These are phyloP conservation scores for Peromyscus melanophrys DNA, from an alignment of 2,797 vertebrate species.

Conservation along the genomic window DNA sequence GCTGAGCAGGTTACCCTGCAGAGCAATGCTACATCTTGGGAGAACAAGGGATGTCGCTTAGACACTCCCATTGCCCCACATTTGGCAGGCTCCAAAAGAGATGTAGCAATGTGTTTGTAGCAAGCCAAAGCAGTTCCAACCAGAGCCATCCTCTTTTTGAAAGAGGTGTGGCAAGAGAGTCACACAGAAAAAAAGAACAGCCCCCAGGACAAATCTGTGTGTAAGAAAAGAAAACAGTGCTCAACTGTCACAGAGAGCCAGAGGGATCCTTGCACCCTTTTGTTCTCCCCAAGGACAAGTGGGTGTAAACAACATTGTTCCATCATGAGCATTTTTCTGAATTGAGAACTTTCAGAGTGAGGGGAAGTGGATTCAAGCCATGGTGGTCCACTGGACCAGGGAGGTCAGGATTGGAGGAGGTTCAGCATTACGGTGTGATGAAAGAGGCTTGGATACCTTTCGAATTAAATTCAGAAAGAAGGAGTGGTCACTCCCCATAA, in stretches of 20 bases:
- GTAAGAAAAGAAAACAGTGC: conserved; percentile 63
- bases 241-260: conserved; percentile 60
- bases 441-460: conserved; percentile 40
- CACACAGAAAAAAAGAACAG: conserved; percentile 84
- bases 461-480: conserved; percentile 49
- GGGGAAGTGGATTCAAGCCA: not conserved
- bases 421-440: not conserved
- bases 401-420: not conserved
- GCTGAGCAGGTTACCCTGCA: conserved; percentile 80
- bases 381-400: not conserved
- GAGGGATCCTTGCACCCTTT: conserved; percentile 8
- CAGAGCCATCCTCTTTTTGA: conserved; percentile 81
- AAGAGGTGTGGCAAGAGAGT: conserved; percentile 85
- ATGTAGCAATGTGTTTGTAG: conserved; percentile 80
- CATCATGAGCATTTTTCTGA: conserved; percentile 26
- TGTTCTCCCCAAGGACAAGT: conserved; percentile 1
- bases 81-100: conserved; percentile 86
- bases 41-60: conserved; percentile 87
- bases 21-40: conserved; percentile 83
- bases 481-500: conserved; percentile 15
- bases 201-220: conserved; percentile 82
- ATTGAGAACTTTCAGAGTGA: conserved; percentile 25
- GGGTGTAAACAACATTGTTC: conserved; percentile 41
- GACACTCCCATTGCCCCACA: conserved; percentile 89
- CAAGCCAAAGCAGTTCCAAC: conserved; percentile 88